Evolutionary conservation across 2,113 vertebrate species (phyloP), one percentile per base, ranked within the genome.

Genomic region (Anarrhichthys ocellatus): DNA sequence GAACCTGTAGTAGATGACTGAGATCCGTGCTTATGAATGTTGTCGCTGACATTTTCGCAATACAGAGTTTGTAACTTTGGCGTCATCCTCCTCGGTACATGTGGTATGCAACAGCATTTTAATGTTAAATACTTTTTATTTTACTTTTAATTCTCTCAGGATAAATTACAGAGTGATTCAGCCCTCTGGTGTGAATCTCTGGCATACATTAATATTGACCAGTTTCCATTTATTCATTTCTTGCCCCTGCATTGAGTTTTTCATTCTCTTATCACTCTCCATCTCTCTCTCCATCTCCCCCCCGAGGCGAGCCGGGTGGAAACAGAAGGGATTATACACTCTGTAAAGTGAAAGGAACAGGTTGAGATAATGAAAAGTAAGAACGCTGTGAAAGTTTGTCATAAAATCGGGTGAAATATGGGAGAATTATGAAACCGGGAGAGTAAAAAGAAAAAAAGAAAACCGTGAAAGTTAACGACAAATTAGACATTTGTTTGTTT

Each of bases 401-500:
- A 58, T 18, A 62, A 54, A 62, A 62, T 36, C 32, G 4, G 29
- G 17, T 10, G 17, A 34, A 17, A 61, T 32, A 61, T 3, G 11
- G 27, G 6, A 32, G 27, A 18, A 8, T 32, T 18, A 7, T 17
- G 27, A 61, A 32, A 61, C 27, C 27, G 2, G 13, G 27, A 61
- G 27, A 20, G 17, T 13, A 54, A 52, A 52, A 9, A 29, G 27
- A 52, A 44, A 5, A 32, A 15, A 20, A 9, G 17, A 9, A 29
- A 29, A 10, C 22, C 48, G 18, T 6, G 0, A 46, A 48, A 2
- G 46, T 48, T 48, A 48, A 48, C 46, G 17, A 46, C 46, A 48
- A 48, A 18, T 67, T 32, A 58, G 32, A 71, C 29, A 48, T 66
- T 32, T 3, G 44, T 46, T 73, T 40, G 58, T 68, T 40, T 64